Percentiles rank a stretch among this genome's conserved stretches.
phyloP scores from a whole-genome alignment of 1,140 invertebrate species.

The Drosophila gunungcola region DNA sequence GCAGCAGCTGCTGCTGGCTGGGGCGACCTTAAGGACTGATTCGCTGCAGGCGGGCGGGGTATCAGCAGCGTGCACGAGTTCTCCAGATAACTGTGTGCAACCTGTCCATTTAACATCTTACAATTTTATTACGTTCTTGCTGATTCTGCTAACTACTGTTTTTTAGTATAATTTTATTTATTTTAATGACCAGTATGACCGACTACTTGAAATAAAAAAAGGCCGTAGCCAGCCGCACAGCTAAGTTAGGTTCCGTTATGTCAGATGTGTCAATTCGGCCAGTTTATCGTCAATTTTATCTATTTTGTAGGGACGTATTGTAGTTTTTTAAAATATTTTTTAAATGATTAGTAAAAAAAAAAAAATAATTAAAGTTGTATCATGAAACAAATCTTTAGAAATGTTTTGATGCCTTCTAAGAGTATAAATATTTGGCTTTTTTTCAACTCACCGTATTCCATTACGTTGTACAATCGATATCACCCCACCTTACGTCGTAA shows the following conservation, averaged over 20 bases:
- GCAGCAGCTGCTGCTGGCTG: conserved; percentile 43
- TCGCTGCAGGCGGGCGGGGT: conserved; percentile 55
- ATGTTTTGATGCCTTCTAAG: too few species aligned
- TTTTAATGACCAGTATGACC: conserved; percentile 53
- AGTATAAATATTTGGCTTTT: neutral
- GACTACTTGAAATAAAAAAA: conserved; percentile 30
- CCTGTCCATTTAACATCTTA: conserved; percentile 73
- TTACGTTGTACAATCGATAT: conserved; percentile 1
- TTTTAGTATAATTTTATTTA: conserved; percentile 49
- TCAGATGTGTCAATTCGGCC: neutral
- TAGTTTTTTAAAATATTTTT: too few species aligned
- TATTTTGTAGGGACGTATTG: too few species aligned
- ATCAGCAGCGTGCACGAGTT: conserved; percentile 70
- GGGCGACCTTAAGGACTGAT: conserved; percentile 44
- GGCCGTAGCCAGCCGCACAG: neutral
- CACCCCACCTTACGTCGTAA: neutral
- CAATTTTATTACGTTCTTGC: conserved; percentile 42
- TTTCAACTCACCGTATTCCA: neutral
- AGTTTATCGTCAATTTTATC: too few species aligned
- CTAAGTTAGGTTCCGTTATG: neutral
- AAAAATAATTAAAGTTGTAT: too few species aligned
- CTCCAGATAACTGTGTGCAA: conserved; percentile 68
- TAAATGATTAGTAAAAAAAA: too few species aligned
- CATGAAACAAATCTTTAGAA: too few species aligned
- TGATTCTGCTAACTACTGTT: conserved; percentile 46